Conservation (phyloP, 92 coral and sea anemone genomes). For the Epizoanthus illoricatus region DNA sequence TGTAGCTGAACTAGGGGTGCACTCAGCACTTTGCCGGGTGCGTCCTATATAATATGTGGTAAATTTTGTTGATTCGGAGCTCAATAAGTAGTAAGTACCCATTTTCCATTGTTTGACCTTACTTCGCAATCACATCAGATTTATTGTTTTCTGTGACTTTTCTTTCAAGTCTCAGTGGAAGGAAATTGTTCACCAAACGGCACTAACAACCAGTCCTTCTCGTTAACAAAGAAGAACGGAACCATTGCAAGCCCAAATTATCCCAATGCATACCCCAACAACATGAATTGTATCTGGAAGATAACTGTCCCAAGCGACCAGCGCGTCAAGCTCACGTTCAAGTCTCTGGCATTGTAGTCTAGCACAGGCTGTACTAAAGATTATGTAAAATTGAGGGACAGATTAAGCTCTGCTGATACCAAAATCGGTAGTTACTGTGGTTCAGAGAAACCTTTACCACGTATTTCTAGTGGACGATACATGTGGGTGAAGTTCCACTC, state of each 20-base stretch:
- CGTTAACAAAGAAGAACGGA: neutral
- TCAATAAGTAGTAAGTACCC: no score
- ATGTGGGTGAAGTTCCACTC: neutral
- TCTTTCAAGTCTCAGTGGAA: neutral
- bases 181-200: neutral
- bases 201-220: neutral
- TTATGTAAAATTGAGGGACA: neutral
- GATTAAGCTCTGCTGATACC: neutral
- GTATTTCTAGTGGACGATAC: neutral
- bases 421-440: constrained; percentile 11
- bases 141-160: no score
- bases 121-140: no score
- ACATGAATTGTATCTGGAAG: constrained; percentile 3
- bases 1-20: no score
- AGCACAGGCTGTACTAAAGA: neutral
- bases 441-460: neutral
- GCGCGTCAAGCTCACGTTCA: neutral
- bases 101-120: no score
- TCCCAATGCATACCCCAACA: neutral
- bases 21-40: no score
- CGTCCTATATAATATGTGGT: no score
- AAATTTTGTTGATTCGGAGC: no score
- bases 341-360: neutral
- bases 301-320: neutral
- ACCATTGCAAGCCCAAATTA: neutral